Evolutionary conservation across 2,113 vertebrate species (phyloP).

Genomic region (Antennarius striatus): DNA sequence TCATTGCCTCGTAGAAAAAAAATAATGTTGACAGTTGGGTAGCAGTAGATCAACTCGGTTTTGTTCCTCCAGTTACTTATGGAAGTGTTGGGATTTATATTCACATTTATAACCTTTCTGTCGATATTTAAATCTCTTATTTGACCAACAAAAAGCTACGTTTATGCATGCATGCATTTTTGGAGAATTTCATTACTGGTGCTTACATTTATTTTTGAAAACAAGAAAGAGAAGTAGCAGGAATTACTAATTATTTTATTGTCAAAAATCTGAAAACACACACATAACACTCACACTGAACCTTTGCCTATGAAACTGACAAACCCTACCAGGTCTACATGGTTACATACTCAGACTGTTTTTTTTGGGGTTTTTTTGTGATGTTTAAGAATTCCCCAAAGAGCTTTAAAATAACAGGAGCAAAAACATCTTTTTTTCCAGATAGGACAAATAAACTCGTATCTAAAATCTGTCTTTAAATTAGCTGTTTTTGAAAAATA

Average conservation of each 20-base stretch:
- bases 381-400: slow-evolving; percentile 47
- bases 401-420: neutral
- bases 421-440: slow-evolving; percentile 19
- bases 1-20: slow-evolving; percentile 28
- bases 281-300: slow-evolving; percentile 40
- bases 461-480: slow-evolving; percentile 13
- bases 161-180: neutral
- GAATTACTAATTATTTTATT: slow-evolving; percentile 62
- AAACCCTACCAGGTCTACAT: slow-evolving; percentile 16
- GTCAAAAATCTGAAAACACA: slow-evolving; percentile 61
- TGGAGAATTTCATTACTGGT: no score
- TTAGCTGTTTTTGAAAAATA: slow-evolving; percentile 42
- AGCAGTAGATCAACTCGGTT: slow-evolving; percentile 23
- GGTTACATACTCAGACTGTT: slow-evolving; percentile 37
- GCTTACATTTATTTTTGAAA: slow-evolving; percentile 2
- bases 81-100: no score
- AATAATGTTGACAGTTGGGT: slow-evolving; percentile 43
- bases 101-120: no score
- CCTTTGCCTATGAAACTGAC: slow-evolving; percentile 27
- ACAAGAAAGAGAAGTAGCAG: slow-evolving; percentile 21
- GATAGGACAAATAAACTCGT: neutral
- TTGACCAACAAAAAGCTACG: no score
- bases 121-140: no score
- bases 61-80: slow-evolving; percentile 40
- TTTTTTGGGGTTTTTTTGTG: neutral